Conservation (phyloP, 2,113 vertebrate genomes). For the Daphoenositta chrysoptera region DNA sequence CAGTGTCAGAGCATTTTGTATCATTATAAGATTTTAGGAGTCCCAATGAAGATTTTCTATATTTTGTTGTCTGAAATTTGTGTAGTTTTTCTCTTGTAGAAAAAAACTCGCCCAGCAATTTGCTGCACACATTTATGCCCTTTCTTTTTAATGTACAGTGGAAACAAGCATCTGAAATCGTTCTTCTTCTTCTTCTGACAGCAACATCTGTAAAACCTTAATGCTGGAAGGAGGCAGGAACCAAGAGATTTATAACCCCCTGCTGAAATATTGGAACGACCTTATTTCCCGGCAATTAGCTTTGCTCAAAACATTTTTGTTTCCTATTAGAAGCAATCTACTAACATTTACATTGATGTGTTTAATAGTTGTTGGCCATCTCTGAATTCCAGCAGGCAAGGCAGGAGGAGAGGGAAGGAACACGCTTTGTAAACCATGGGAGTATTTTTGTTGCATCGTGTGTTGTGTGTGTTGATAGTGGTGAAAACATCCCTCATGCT, state of each 20-base stretch:
- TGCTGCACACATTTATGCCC: not conserved
- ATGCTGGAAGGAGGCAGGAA: slow-evolving; percentile 22
- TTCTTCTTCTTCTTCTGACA: slow-evolving; percentile 35
- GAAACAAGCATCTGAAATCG: slow-evolving; percentile 55
- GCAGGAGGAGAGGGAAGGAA: not conserved
- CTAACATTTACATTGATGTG: slow-evolving; percentile 26
- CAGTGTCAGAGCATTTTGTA: not conserved
- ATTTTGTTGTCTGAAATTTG: not conserved
- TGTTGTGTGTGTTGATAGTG: not conserved
- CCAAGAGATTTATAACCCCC: slow-evolving; percentile 54
- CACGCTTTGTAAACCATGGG: not conserved
- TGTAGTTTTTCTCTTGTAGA: not conserved
- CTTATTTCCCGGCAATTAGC: slow-evolving; percentile 61
- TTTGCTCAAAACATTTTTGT: slow-evolving; percentile 65
- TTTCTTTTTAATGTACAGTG: not conserved
- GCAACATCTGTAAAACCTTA: slow-evolving; percentile 65
- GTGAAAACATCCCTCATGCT: not conserved
- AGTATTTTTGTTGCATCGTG: not conserved
- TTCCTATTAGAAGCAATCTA: slow-evolving; percentile 56
- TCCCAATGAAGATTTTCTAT: not conserved
- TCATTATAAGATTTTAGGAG: not conserved
- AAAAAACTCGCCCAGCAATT: not conserved
- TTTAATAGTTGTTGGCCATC: slow-evolving; percentile 44
- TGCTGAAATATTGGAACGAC: slow-evolving; percentile 53
- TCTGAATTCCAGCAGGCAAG: not conserved